These are phyloP conservation scores for Ditylenchus weischeri DNA, from an alignment of 2,888 invertebrate species.

Conservation along the genomic window DNA sequence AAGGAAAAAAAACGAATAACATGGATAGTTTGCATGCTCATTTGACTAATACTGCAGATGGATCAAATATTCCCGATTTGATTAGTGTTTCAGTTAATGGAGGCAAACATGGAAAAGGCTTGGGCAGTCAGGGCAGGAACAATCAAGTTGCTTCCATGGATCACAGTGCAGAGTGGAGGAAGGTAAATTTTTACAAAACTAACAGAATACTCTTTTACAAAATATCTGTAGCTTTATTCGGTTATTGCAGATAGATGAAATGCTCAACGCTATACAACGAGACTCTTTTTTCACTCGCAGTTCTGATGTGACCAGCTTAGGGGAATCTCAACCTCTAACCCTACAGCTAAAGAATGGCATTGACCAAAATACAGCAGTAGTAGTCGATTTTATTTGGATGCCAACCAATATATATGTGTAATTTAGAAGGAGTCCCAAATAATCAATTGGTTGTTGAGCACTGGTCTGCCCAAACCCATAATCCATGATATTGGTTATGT, in stretches of 20 bases:
- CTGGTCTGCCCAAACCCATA: constrained; percentile 27
- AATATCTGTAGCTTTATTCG: too few relatives aligned
- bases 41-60: constrained; percentile 20
- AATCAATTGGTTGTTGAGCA: neutral
- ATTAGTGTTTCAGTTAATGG: neutral
- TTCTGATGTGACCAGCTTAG: constrained; percentile 41
- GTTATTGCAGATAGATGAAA: constrained; percentile 42
- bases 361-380: too few relatives aligned
- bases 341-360: constrained; percentile 22
- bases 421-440: neutral
- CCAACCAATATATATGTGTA: too few relatives aligned
- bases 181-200: constrained; percentile 14
- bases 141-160: constrained; percentile 9
- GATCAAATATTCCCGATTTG: constrained; percentile 10
- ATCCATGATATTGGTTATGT: constrained; percentile 24
- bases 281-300: constrained; percentile 47
- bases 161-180: constrained; percentile 28
- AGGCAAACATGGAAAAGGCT: too few relatives aligned
- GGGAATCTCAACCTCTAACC: constrained; percentile 42
- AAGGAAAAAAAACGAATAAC: neutral
- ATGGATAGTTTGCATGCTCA: constrained; percentile 8
- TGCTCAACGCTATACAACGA: constrained; percentile 47
- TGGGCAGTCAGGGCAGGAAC: too few relatives aligned
- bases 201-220: too few relatives aligned
- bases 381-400: too few relatives aligned